These are phyloP conservation scores for Microcebus jonahi DNA, from an alignment of 2,113 vertebrate genomes.

Conservation along the genomic window DNA sequence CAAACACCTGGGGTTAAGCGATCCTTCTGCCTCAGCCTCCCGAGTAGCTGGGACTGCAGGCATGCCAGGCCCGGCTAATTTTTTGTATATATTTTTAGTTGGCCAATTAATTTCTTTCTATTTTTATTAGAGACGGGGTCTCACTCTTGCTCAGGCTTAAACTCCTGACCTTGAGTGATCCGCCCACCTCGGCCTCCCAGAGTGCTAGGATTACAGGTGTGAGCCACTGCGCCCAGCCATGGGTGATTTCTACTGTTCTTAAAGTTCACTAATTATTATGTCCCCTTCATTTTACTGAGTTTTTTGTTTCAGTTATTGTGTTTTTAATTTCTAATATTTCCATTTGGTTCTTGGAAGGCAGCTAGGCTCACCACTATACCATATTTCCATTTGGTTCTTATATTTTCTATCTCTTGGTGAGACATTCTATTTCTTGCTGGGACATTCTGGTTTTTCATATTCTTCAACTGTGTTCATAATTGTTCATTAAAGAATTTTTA, in stretches of 20 bases:
- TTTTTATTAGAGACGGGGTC: too few species aligned
- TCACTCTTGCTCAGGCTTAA: too few species aligned
- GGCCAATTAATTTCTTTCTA: too few species aligned
- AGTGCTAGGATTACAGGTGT: too few species aligned
- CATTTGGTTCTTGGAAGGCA: conserved; percentile 81
- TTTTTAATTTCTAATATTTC: conserved; percentile 18
- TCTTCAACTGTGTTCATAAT: background rate
- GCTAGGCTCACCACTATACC: conserved; percentile 88
- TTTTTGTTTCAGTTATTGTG: background rate
- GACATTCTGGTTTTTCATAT: background rate
- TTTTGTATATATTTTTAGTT: too few species aligned
- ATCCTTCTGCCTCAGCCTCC: too few species aligned
- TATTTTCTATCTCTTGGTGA: background rate
- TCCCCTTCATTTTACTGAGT: background rate
- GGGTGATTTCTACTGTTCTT: background rate
- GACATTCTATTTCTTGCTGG: background rate
- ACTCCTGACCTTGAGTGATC: too few species aligned
- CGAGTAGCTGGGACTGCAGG: too few species aligned
- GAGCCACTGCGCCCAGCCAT: background rate
- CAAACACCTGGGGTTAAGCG: too few species aligned
- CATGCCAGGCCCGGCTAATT: too few species aligned
- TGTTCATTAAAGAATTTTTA: background rate
- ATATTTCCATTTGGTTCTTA: background rate
- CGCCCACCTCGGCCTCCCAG: too few species aligned
- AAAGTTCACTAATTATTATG: background rate